Evolutionary conservation across 2,888 invertebrate species (phyloP).

Genomic region (Drosophila buzzatii): DNA sequence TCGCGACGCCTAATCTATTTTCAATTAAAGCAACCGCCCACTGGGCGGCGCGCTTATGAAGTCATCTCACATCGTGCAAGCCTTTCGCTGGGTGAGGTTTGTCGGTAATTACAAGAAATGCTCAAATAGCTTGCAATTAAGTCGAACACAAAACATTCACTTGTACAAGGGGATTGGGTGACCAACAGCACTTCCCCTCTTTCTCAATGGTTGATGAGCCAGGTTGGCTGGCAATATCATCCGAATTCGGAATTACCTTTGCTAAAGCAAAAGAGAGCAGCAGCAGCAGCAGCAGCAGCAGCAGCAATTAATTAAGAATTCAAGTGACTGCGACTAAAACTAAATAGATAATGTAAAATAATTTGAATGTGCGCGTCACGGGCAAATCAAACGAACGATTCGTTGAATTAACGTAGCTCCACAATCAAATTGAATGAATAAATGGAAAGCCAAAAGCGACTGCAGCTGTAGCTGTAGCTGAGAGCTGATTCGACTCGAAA

Average conservation of each 20-base stretch:
- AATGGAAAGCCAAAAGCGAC: slow-evolving; percentile 43
- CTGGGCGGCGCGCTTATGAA: slow-evolving; percentile 39
- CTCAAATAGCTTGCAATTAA: slow-evolving; percentile 53
- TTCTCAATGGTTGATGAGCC: slow-evolving; percentile 13
- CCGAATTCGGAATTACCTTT: slow-evolving; percentile 44
- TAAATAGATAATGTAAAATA: slow-evolving; percentile 75
- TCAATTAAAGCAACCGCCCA: slow-evolving; percentile 53
- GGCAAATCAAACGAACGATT: slow-evolving; percentile 55
- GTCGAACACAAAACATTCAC: slow-evolving; percentile 30
- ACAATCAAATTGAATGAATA: slow-evolving; percentile 53
- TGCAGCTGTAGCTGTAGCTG: slow-evolving; percentile 26
- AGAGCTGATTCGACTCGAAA: slow-evolving; percentile 33
- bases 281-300: no score
- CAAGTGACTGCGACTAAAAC: slow-evolving; percentile 72
- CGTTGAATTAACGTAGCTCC: slow-evolving; percentile 37
- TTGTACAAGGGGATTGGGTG: no score
- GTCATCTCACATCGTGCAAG: slow-evolving; percentile 56
- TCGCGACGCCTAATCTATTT: slow-evolving; percentile 48
- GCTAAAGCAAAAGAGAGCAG: slow-evolving; percentile 19
- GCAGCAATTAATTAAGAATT: slow-evolving; percentile 76
- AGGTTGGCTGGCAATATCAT: slow-evolving; percentile 33
- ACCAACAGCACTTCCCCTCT: neutral
- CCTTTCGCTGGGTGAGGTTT: slow-evolving; percentile 40
- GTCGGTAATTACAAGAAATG: slow-evolving; percentile 58
- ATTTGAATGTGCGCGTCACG: slow-evolving; percentile 62